These are phyloP conservation scores for Lasioglossum figueresi DNA, from an alignment of 2,888 invertebrate species.

Conservation along the genomic window DNA sequence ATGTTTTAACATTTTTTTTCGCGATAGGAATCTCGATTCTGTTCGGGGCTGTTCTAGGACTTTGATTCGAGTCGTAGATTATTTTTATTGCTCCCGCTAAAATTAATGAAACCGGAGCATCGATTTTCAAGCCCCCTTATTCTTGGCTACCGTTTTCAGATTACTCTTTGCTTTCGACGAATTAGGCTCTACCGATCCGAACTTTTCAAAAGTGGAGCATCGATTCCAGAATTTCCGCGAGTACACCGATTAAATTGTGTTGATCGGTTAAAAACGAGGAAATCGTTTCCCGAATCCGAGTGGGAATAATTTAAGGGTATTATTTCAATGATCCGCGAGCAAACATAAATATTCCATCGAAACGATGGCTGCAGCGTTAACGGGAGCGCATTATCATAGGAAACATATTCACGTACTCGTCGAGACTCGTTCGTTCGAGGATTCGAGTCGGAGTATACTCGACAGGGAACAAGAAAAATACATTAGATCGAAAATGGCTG, in stretches of 20 bases:
- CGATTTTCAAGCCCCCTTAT: background rate
- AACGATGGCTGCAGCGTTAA: background rate
- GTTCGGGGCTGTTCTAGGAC: background rate
- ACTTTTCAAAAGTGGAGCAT: background rate
- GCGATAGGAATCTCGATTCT: background rate
- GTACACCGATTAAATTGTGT: too few relatives aligned
- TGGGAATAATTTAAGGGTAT: background rate
- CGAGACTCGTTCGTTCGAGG: background rate
- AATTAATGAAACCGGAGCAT: background rate
- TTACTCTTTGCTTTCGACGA: background rate
- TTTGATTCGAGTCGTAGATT: background rate
- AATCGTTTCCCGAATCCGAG: background rate
- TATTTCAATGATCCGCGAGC: background rate
- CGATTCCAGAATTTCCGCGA: background rate
- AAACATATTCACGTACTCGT: background rate
- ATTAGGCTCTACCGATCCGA: background rate
- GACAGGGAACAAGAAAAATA: conserved; percentile 35
- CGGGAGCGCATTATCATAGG: background rate
- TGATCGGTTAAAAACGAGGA: background rate
- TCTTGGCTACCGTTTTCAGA: background rate
- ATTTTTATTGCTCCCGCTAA: background rate
- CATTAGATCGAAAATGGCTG: conserved; percentile 31
- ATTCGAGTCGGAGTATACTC: background rate
- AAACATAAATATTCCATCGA: background rate
- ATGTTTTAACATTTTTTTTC: background rate